Evolutionary conservation across 2,113 vertebrate genomes (phyloP), one percentile per base, ranked within the genome.

Genomic region (Sakesphorus luctuosus): DNA sequence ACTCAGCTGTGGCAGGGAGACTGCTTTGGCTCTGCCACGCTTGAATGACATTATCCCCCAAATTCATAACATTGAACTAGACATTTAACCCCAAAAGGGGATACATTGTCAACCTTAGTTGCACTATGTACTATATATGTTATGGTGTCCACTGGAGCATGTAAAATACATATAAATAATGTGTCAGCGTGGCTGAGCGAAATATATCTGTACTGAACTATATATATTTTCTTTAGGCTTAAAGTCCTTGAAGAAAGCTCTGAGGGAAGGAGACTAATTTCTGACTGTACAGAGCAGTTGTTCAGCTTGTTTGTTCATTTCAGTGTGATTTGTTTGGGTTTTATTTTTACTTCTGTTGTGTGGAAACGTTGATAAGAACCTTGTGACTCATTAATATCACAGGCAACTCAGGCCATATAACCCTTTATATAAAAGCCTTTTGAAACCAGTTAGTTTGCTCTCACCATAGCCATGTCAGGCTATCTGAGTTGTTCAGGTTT

Each of bases 91-190:
- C 87, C 92, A 94, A 77, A 96, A 95, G 93, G 93, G 92, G 72
- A 84, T 55, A 77, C 61, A 71, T 88, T 94, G 82, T 96, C 90
- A 94, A 63, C 93, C 79, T 91, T 28, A 36, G 79, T 95, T 96
- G 93, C 90, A 71, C 52, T 93, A 81, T 84, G 82, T 93, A 47
- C 78, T 88, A n/a, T 92, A n/a, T 86, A 90, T 95, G 92, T 96
- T 96, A 83, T 86, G 87, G 86, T 94, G 82, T 93, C 83, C 65
- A 91, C 26, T 91, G 94, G 86, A 95, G 87, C 95, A 88, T 96
- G 92, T 88, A 83, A 96, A 97, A 88, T 90, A 25, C 72, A 52
- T 94, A 97, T 95, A 96, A 95, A 96, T 96, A 96, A 91, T 77
- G 47, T 93, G 92, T 93, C 92, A 88, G 55, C 66, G 17, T 69